phyloP scores from a whole-genome alignment of 1,140 invertebrate species.

The Macrobrachium nipponense region DNA sequence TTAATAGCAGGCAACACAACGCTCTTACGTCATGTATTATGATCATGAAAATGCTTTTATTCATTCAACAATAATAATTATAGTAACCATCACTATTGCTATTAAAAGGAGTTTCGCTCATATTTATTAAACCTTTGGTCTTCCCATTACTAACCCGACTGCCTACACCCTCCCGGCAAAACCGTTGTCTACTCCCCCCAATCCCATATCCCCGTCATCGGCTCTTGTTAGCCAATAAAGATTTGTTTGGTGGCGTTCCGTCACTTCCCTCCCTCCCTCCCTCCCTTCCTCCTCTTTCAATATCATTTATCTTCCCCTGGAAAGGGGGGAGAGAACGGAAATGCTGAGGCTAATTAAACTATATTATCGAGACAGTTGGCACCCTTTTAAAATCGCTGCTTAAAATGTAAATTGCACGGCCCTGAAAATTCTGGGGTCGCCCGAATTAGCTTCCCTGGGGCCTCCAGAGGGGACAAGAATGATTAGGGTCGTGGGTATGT shows the following conservation, averaged over 20 bases:
- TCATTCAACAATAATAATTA: too few species aligned
- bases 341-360: constrained; percentile 46
- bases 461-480: too few species aligned
- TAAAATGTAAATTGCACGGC: constrained; percentile 51
- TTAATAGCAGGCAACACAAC: too few species aligned
- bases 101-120: too few species aligned
- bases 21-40: too few species aligned
- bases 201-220: not conserved
- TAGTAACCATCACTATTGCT: too few species aligned
- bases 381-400: constrained; percentile 33
- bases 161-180: too few species aligned
- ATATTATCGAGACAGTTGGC: constrained; percentile 53
- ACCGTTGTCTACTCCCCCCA: not conserved
- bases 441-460: not conserved
- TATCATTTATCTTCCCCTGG: not conserved
- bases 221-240: not conserved
- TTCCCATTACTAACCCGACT: too few species aligned
- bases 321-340: not conserved
- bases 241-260: not conserved
- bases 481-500: not conserved
- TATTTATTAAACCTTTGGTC: too few species aligned
- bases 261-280: not conserved
- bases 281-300: not conserved
- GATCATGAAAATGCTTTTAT: too few species aligned
- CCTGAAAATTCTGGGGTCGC: constrained; percentile 12